Conservation (phyloP, 2,888 invertebrate species). For the Synergus umbraculus region DNA sequence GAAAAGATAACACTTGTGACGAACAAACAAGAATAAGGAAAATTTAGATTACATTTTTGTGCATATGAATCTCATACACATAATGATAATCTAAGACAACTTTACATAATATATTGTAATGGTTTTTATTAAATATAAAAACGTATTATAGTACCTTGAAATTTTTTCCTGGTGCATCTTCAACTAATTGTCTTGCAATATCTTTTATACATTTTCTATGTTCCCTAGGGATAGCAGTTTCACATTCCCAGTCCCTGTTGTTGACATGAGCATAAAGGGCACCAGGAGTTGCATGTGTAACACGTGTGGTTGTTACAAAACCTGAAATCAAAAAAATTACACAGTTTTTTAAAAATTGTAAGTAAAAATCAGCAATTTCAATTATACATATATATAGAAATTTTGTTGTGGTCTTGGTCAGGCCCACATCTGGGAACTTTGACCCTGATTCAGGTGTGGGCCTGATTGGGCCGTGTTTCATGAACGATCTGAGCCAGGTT, state of each 20-base stretch:
- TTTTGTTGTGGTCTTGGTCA: too few relatives aligned
- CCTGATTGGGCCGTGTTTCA: too few relatives aligned
- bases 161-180: constrained; percentile 81
- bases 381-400: not conserved
- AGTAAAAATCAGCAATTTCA: not conserved
- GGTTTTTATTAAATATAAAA: not conserved
- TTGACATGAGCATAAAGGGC: constrained; percentile 80
- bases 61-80: not conserved
- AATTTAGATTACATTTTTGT: not conserved
- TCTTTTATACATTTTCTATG: constrained; percentile 79
- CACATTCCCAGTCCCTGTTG: constrained; percentile 82
- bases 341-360: not conserved
- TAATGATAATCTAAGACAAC: not conserved
- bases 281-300: constrained; percentile 84
- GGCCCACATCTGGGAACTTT: too few relatives aligned
- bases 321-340: constrained; percentile 70
- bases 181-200: constrained; percentile 82
- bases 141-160: constrained; percentile 78
- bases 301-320: constrained; percentile 83
- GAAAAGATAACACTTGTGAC: not conserved
- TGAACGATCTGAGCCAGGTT: too few relatives aligned
- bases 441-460: too few relatives aligned
- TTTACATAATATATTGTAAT: too few relatives aligned
- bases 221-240: constrained; percentile 71
- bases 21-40: not conserved